Conservation (phyloP, 2,113 vertebrate genomes). For the Sceloporus undulatus region DNA sequence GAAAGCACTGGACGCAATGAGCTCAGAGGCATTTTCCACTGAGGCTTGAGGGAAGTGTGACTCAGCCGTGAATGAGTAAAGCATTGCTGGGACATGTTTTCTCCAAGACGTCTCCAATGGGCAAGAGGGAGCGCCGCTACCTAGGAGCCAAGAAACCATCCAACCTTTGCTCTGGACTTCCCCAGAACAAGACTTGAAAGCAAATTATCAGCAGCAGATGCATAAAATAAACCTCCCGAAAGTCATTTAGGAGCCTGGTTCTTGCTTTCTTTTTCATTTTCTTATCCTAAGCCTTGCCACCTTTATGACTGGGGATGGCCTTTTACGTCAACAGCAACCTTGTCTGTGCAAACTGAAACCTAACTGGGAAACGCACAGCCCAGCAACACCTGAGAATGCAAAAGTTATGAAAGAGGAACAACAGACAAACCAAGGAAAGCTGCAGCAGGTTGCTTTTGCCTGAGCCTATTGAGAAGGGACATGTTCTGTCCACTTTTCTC, state of each 20-base stretch:
- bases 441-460: too few species aligned
- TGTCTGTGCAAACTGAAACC: too few species aligned
- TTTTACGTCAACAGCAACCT: too few species aligned
- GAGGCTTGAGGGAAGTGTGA: rapidly evolving
- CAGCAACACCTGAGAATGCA: too few species aligned
- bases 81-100: too few species aligned
- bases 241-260: too few species aligned
- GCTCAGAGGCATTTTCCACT: neutral
- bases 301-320: neutral
- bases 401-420: too few species aligned
- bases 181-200: neutral
- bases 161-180: neutral
- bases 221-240: neutral
- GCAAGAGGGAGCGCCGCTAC: neutral
- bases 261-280: neutral
- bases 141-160: neutral
- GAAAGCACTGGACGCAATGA: neutral
- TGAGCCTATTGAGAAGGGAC: too few species aligned
- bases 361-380: too few species aligned
- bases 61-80: neutral
- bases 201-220: neutral
- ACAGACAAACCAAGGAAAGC: too few species aligned
- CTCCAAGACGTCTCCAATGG: too few species aligned
- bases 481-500: too few species aligned
- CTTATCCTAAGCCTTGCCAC: neutral